Base-by-base conservation (phyloP, 2,797 vertebrate species). In the Pelobates cultripes region DNA sequence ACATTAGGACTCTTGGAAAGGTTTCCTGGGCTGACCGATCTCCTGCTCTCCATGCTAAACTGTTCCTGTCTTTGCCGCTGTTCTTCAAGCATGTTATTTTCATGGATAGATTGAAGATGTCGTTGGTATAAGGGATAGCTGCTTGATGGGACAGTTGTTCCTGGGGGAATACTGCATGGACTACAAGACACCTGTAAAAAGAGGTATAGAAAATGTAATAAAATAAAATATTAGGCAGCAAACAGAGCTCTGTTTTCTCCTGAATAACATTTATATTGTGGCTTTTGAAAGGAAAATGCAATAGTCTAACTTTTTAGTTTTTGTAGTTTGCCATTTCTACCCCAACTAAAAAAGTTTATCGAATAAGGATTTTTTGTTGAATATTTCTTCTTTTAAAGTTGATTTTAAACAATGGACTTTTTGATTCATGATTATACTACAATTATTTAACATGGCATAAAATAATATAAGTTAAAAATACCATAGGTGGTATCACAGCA, bases 401-500 rank as follows among this genome's bases (percentile, higher is more conserved):
- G 28, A 28, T 28, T 28, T 28, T 28, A 28, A 28, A 28, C 28
- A 28, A 28, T 28, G 28, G 28, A 28, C 28, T 28, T 28, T 28
- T 28, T 28, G 28, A 28, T 28, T 28, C 28, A 28, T 28, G 28
- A 1, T 28, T 28, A 28, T 28, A 28, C 2, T 28, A 28, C 28
- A 28, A 28, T 28, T 28, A 28, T 28, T 28, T 28, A 28, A 28
- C 28, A 28, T 28, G 28, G 28, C 28, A 28, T 28, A 28, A 28
- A 28, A 28, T 28, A 28, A 28, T 28, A 28, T 28, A 28, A 28
- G 28, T 28, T 28, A 73, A 73, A 57, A 14, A 45, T 89, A 99
- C 98, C 98, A 99, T 99, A 40, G 96, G 94, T 14, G 98, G 98
- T 82, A 99, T 99, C 85, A 95, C 91, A 40, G 98, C 98, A 80